Base-by-base conservation (phyloP, 1,140 invertebrate genomes). In the Eurosta solidaginis region DNA sequence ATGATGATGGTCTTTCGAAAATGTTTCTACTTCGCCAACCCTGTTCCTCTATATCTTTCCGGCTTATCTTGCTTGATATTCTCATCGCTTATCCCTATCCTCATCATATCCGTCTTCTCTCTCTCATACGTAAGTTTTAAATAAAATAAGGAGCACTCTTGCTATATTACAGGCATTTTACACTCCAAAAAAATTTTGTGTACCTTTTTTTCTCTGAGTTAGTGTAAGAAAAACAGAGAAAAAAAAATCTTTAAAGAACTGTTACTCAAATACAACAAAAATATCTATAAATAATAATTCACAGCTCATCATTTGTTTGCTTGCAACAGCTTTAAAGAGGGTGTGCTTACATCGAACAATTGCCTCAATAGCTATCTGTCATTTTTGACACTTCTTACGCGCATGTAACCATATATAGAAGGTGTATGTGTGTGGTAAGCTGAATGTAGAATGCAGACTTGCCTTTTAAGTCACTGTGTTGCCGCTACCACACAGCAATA, bases 291-390 rank as follows among this genome's bases (percentile, higher is more conserved):
- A 68, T 4, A 36, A 68, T 68, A 68, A 68, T 36, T 68, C 59
- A 68, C 59, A 68, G 59, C 33, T 40, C 59, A 68, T 68, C 59
- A 68, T 68, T 68, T 68, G 36, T 68, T 40, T 36, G 59, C 54
- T 17, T 14, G 27, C 12, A 12, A 59, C 27, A 10, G 27, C 54
- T 59, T 47, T 14, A 4, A 22, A 59, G n/a, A 59, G 54, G 54
- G 59, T 14, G 20, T 20, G 50, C 22, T 10, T n/a, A n/a, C n/a
- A n/a, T n/a, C 22, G 25, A 1, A 36, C 29, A 33, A 29, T 68
- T 27, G 20, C 73, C 40, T 47, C 20, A 47, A 47, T 25, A 74
- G 27, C 44, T 40, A 74, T 74, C 73, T 74, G 73, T 74, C 73
- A 47, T 47, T 47, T 74, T 47, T 74, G 73, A 74, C 73, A 74